Conservation (phyloP, 2,113 vertebrate species). For the Apteryx mantelli region DNA sequence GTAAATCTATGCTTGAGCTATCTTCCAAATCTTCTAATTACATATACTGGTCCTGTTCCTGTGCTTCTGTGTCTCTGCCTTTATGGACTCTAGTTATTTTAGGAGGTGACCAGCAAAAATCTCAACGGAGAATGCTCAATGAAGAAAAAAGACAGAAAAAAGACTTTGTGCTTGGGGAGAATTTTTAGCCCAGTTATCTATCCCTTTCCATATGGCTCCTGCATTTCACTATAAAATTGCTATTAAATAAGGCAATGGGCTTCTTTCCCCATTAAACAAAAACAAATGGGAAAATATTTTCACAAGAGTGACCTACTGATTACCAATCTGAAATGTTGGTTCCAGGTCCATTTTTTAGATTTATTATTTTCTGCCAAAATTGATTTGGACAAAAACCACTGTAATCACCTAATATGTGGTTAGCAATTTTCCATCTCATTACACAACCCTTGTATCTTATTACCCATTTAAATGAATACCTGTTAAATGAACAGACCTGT, state of each 20-base stretch:
- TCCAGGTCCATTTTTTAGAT: conserved; percentile 55
- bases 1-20: fast-evolving
- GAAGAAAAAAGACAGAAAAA: neutral
- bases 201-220: neutral
- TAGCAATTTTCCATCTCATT: conserved; percentile 74
- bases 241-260: neutral
- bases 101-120: neutral
- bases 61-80: neutral
- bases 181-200: neutral
- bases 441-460: conserved; percentile 66
- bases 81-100: neutral
- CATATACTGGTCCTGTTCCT: neutral
- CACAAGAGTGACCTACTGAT: conserved; percentile 48
- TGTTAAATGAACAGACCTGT: conserved; percentile 60
- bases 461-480: conserved; percentile 67
- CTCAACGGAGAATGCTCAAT: neutral
- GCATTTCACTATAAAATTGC: neutral
- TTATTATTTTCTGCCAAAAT: conserved; percentile 72
- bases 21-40: neutral
- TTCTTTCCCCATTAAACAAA: conserved; percentile 31
- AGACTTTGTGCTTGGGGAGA: neutral
- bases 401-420: conserved; percentile 54
- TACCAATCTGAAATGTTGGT: conserved; percentile 1
- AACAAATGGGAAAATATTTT: conserved; percentile 55
- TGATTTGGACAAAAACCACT: conserved; percentile 63